phyloP scores from a whole-genome alignment of 2,797 vertebrate species.

The Cichlasoma orientale region DNA sequence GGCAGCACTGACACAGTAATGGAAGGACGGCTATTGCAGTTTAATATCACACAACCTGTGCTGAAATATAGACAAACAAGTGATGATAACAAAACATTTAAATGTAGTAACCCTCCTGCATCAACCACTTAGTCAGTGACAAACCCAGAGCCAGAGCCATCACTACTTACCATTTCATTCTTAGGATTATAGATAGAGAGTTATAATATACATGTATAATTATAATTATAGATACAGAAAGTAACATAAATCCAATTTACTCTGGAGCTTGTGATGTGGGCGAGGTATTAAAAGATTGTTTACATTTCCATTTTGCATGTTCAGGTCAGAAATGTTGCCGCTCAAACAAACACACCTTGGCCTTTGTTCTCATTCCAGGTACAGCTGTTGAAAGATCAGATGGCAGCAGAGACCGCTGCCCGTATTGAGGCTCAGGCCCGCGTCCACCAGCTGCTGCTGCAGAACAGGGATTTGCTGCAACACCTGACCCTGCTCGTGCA shows the following conservation, averaged over 20 bases:
- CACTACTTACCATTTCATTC: not conserved
- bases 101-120: not conserved
- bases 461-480: slow-evolving; percentile 87
- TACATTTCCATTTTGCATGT: not conserved
- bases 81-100: slow-evolving; percentile 1
- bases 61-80: not conserved
- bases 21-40: not conserved
- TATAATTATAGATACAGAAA: not conserved
- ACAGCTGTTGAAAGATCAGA: slow-evolving; percentile 87
- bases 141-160: not conserved
- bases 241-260: not conserved
- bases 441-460: slow-evolving; percentile 87
- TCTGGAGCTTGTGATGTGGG: not conserved
- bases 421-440: slow-evolving; percentile 87
- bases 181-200: not conserved
- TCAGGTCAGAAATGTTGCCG: not conserved
- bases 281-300: not conserved
- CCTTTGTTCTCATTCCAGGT: slow-evolving; percentile 69
- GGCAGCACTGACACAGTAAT: slow-evolving; percentile 56
- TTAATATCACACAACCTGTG: not conserved
- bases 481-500: slow-evolving; percentile 86
- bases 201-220: no score
- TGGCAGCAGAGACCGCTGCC: slow-evolving; percentile 83
- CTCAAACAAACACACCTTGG: not conserved
- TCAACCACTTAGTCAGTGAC: not conserved